Conservation (phyloP, 2,888 invertebrate species). For the Nymphalis c-album region DNA sequence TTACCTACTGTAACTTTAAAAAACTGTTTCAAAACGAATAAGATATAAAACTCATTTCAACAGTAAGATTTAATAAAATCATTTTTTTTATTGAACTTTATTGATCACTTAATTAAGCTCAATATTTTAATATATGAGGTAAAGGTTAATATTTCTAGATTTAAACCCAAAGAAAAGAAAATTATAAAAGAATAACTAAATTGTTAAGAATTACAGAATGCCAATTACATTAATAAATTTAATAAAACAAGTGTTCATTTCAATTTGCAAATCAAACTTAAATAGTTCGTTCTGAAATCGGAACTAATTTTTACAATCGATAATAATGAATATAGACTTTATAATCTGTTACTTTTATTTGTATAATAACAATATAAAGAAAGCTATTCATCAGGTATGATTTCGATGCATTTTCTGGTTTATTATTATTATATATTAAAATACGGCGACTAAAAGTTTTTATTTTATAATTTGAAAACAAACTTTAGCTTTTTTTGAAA, state of each 20-base stretch:
- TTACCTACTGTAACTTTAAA: neutral
- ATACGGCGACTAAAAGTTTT: too few relatives aligned
- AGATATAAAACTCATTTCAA: neutral
- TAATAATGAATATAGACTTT: neutral
- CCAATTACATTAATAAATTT: slow-evolving; percentile 4
- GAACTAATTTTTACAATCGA: slow-evolving; percentile 3
- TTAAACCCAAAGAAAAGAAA: neutral
- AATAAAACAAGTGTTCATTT: neutral
- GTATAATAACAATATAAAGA: neutral
- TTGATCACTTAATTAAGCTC: slow-evolving; percentile 10
- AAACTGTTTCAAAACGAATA: slow-evolving; percentile 5
- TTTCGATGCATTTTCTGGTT: neutral
- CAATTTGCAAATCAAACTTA: slow-evolving; percentile 10
- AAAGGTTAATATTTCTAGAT: slow-evolving; percentile 1
- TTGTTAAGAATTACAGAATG: neutral
- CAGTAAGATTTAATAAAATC: slow-evolving; percentile 7
- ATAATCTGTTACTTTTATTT: neutral
- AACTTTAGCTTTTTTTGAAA: too few relatives aligned
- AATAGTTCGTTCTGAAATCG: slow-evolving; percentile 10
- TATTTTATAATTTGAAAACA: too few relatives aligned
- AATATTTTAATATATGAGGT: neutral
- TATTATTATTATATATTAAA: too few relatives aligned
- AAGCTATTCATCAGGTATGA: neutral
- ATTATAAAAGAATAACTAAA: neutral
- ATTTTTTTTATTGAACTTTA: slow-evolving; percentile 9